Conservation (phyloP, 92 coral and sea anemone genomes). For the Epizoanthus fatuus region DNA sequence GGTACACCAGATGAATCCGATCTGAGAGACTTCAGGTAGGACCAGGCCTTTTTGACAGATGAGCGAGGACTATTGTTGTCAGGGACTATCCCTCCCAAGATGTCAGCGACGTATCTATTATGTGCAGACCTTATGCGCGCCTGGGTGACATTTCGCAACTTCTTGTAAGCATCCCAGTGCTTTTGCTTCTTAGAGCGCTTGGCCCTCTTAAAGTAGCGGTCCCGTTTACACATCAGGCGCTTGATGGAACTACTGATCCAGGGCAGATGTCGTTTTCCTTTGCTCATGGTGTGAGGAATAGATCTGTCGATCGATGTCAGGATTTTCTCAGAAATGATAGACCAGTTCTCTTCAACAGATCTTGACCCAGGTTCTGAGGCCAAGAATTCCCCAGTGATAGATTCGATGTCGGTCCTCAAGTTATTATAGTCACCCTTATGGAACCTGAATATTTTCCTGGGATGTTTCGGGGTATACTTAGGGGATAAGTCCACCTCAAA, state of each 20-base stretch:
- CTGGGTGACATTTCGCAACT: not conserved
- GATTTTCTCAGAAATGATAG: constrained; percentile 5
- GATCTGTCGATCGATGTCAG: not conserved
- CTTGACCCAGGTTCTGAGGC: not conserved
- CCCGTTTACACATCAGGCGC: too few relatives aligned
- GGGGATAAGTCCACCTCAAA: not conserved
- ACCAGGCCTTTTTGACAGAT: constrained; percentile 26
- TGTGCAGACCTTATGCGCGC: constrained; percentile 5
- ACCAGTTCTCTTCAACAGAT: constrained; percentile 34
- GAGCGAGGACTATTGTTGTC: not conserved
- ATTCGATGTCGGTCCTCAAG: not conserved
- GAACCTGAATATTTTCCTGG: constrained; percentile 22
- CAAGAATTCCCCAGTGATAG: not conserved
- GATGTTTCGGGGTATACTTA: constrained; percentile 11
- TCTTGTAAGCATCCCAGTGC: too few relatives aligned
- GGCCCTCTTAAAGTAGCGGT: too few relatives aligned
- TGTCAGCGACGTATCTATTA: not conserved
- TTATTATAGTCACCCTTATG: constrained; percentile 16
- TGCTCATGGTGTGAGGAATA: constrained; percentile 4
- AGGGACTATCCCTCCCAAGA: not conserved
- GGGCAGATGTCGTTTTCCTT: not conserved
- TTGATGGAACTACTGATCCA: too few relatives aligned
- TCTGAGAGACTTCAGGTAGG: constrained; percentile 18
- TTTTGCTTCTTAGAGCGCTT: too few relatives aligned
- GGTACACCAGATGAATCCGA: constrained; percentile 24